Evolutionary conservation across 2,113 vertebrate species (phyloP).

Genomic region (Gymnocephalus cernua): DNA sequence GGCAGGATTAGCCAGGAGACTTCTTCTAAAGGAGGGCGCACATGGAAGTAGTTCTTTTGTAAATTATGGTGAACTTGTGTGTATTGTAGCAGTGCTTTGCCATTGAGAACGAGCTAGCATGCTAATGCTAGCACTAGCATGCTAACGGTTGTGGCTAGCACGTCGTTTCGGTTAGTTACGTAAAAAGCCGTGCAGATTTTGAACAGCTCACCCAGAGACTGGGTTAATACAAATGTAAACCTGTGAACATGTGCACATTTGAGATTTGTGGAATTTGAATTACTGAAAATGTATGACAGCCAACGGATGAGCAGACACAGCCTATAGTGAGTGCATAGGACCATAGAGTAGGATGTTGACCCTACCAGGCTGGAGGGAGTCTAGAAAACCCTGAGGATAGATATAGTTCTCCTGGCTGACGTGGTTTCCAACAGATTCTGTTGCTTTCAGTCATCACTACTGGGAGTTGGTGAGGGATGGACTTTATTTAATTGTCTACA

Average conservation of each 20-base stretch:
- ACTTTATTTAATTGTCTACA: slow-evolving; percentile 35
- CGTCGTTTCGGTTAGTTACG: too few species aligned
- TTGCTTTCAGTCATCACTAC: slow-evolving; percentile 33
- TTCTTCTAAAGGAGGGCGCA: too few species aligned
- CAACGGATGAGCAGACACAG: slow-evolving; percentile 27
- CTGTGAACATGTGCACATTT: not conserved
- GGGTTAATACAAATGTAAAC: slow-evolving; percentile 3
- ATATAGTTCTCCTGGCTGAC: not conserved
- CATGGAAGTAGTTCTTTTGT: too few species aligned
- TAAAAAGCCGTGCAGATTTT: too few species aligned
- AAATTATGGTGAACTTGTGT: too few species aligned
- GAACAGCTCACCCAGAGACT: too few species aligned
- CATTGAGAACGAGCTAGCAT: too few species aligned
- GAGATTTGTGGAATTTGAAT: slow-evolving; percentile 26
- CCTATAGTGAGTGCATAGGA: not conserved
- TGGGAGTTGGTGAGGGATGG: slow-evolving; percentile 29
- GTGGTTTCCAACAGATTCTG: not conserved
- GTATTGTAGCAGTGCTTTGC: too few species aligned
- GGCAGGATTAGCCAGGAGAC: too few species aligned
- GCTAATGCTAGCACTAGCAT: too few species aligned
- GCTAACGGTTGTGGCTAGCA: too few species aligned
- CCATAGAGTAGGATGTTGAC: slow-evolving; percentile 28
- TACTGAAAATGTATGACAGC: slow-evolving; percentile 16
- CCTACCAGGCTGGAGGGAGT: not conserved
- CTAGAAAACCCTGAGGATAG: slow-evolving; percentile 19